Evolutionary conservation across 2,113 vertebrate species (phyloP), one percentile per base, ranked within the genome.

Genomic region (Chloebia gouldiae): DNA sequence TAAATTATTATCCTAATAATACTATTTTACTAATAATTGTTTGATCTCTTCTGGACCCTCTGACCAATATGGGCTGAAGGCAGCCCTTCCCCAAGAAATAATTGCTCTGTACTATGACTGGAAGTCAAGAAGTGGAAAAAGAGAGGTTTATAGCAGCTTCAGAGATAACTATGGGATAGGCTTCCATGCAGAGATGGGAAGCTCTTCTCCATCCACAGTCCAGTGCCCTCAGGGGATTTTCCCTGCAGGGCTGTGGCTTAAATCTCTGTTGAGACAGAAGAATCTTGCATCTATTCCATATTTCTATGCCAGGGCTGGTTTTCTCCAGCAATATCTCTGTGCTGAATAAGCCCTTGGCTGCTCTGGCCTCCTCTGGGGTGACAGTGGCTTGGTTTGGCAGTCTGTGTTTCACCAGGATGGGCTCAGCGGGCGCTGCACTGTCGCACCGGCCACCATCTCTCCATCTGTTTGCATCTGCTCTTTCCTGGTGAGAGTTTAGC

Each of bases 351-450:
- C 61, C 37, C 79, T 40, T 80, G 60, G 57, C 57, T 94, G 9
- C 51, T 86, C 50, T 13, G 11, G 7, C n/a, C 27, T 51, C 33
- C 60, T 61, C 28, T 8, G 49, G 60, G 45, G 47, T 59, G 40
- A 9, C 33, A 54, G 69, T 53, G 40, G 22, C 53, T 72, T 35
- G 65, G 12, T 65, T 81, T 92, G 71, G 28, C 47, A 23, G 31
- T 20, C 19, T 3, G 2, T 39, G 11, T 83, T 76, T 70, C 68
- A 27, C 39, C 1, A 0, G 35, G 31, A 40, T 18, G 0, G 0
- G 7, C 56, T 73, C 42, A 15, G 61, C 0, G 0, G 22, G 66
- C 8, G 20, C 57, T 30, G 45, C 0, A 0, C 50, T 68, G 11
- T 50, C 42, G 27, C 39, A 27, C 61, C 4, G 3, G 54, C 56